Base-by-base conservation (phyloP, 2,888 invertebrate genomes). In the Dugesia japonica region DNA sequence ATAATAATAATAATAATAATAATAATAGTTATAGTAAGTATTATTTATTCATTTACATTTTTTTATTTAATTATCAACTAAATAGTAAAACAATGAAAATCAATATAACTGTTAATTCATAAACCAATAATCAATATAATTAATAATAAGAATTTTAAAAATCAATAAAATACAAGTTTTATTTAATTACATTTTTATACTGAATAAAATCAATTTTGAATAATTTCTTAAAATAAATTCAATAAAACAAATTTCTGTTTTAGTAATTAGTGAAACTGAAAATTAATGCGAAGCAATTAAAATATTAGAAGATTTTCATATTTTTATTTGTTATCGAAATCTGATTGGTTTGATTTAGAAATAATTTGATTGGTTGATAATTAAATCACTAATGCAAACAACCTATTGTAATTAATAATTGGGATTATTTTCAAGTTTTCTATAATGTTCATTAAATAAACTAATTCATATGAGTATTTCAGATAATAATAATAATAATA, bases 371-470 rank as follows among this genome's bases (percentile, higher is more conserved):
- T 56, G 56, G 56, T 23, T 4, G 56, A n/a, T 9, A 56, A 23
- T 20, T 56, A 56, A 56, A 56, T 56, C 56, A 9, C 9, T 4
- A 56, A 9, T 56, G n/a, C 20, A n/a, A 56, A 56, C 17, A 56
- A n/a, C 56, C 56, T 56, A 56, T 56, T 56, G 56, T n/a, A 56
- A 56, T 20, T 56, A n/a, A 56, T 56, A 56, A 56, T n/a, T n/a
- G 56, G 13, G 7, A 7, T 31, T 56, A 9, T 56, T 56, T 56
- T n/a, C 1, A 23, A 7, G 7, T 56, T 56, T 56, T n/a, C 23
- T 56, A 56, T n/a, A 20, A 56, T 56, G 56, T 13, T 56, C 56
- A 56, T 56, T 56, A 23, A 56, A 56, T 56, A 56, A 56, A 56
- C 4, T n/a, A 56, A 56, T n/a, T 23, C 56, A 20, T n/a, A 56